Conservation (phyloP, 2,888 invertebrate genomes). For the Pseudolycoriella hygida region DNA sequence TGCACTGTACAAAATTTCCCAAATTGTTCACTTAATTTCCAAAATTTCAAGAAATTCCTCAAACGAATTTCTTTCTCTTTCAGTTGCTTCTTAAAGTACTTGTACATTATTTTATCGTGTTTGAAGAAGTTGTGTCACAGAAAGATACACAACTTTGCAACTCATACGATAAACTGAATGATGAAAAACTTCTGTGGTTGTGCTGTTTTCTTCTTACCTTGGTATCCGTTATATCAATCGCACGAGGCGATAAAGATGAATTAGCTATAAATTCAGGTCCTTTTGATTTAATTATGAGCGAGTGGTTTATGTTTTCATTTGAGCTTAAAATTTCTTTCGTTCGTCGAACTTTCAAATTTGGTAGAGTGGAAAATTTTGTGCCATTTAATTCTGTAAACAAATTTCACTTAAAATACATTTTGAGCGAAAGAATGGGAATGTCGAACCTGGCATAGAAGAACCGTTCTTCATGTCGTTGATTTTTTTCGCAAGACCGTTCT, state of each 20-base stretch:
- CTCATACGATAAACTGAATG: no score
- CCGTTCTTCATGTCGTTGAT: constrained; percentile 7
- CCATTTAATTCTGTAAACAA: background rate
- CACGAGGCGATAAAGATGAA: constrained; percentile 44
- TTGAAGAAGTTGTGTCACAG: no score
- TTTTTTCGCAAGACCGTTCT: constrained; percentile 4
- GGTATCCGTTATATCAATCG: constrained; percentile 34
- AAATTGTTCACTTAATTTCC: no score
- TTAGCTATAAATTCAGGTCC: constrained; percentile 64
- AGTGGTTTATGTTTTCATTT: constrained; percentile 8
- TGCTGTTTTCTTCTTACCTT: constrained; percentile 12
- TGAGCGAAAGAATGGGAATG: background rate
- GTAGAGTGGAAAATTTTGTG: constrained; percentile 9
- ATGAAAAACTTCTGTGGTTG: no score
- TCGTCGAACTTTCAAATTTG: constrained; percentile 11
- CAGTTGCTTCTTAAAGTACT: no score
- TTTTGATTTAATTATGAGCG: constrained; percentile 7
- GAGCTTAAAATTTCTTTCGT: background rate
- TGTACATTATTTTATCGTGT: no score
- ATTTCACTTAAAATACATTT: background rate
- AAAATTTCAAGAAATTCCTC: no score
- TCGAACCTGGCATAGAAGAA: constrained; percentile 9
- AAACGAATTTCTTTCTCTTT: no score
- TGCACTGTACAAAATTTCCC: no score
- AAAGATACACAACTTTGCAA: no score